Evolutionary conservation across 2,888 invertebrate species (phyloP).

Genomic region (Spodoptera picta): DNA sequence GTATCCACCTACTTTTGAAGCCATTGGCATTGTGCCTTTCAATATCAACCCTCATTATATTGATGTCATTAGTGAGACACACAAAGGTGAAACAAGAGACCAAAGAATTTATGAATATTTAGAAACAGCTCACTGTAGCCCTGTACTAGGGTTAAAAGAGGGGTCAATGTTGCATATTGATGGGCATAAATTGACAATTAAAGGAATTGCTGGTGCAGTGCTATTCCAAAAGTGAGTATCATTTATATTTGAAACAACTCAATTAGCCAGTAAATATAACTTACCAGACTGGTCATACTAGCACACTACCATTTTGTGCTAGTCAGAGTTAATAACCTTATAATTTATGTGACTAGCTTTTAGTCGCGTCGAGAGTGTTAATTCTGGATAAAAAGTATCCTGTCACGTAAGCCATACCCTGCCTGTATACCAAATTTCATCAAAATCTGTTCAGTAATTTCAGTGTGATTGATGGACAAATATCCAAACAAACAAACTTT

Average conservation of each 20-base stretch:
- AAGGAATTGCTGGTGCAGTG: constrained; percentile 90
- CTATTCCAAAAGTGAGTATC: constrained; percentile 90
- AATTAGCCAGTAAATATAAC: no score
- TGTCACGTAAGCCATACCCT: no score
- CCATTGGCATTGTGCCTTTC: constrained; percentile 92
- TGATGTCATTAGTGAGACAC: constrained; percentile 90
- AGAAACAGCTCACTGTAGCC: constrained; percentile 87
- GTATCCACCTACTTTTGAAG: constrained; percentile 92
- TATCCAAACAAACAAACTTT: no score
- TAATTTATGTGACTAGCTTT: no score
- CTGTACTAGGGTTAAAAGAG: constrained; percentile 92
- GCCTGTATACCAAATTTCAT: no score
- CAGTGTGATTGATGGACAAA: no score
- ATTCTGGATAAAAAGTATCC: no score
- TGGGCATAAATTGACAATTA: constrained; percentile 88
- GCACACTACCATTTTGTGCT: no score
- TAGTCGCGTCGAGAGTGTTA: no score
- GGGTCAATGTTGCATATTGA: constrained; percentile 90
- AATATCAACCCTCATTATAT: constrained; percentile 96
- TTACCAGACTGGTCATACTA: no score
- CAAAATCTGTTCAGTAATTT: no score
- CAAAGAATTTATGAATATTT: constrained; percentile 92
- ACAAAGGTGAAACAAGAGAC: constrained; percentile 94
- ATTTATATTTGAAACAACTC: background rate
- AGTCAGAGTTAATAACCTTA: no score